A percentile compares a stretch with the other conserved stretches of the same genome.
phyloP scores from a whole-genome alignment of 2,113 vertebrate genomes.

The Microcebus murinus region DNA sequence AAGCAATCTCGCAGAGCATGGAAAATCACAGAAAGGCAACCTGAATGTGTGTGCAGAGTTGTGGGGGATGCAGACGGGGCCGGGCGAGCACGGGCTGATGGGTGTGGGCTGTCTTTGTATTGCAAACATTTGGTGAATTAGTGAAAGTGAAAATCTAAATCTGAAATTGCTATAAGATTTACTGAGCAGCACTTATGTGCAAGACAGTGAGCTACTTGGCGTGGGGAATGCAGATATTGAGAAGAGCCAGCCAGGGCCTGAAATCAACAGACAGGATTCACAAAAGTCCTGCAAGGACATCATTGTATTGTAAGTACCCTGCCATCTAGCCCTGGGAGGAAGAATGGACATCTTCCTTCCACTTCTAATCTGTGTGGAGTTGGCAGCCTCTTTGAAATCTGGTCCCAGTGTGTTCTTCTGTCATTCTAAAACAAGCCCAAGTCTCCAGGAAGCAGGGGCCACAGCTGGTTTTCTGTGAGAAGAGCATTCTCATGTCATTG shows the following conservation, averaged over 20 bases:
- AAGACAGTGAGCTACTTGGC: not conserved
- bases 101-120: not conserved
- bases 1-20: not conserved
- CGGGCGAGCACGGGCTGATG: rapidly evolving
- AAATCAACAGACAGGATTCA: not conserved
- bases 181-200: not conserved
- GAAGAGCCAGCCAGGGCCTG: not conserved
- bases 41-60: not conserved
- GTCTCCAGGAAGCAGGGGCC: not conserved
- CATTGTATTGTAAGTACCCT: not conserved
- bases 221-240: too few relatives aligned
- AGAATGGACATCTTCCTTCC: not conserved
- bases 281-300: not conserved
- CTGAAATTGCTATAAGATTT: not conserved
- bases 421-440: not conserved
- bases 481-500: not conserved
- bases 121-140: not conserved
- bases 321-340: not conserved
- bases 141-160: not conserved
- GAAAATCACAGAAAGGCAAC: not conserved
- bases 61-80: not conserved
- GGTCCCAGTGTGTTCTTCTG: not conserved
- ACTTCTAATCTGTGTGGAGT: not conserved
- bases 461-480: not conserved
- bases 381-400: slow-evolving; percentile 30